Percentiles rank a stretch among this genome's conserved stretches.
Evolutionary conservation across 2,888 invertebrate species (phyloP).

Genomic region (Malachius bipustulatus): DNA sequence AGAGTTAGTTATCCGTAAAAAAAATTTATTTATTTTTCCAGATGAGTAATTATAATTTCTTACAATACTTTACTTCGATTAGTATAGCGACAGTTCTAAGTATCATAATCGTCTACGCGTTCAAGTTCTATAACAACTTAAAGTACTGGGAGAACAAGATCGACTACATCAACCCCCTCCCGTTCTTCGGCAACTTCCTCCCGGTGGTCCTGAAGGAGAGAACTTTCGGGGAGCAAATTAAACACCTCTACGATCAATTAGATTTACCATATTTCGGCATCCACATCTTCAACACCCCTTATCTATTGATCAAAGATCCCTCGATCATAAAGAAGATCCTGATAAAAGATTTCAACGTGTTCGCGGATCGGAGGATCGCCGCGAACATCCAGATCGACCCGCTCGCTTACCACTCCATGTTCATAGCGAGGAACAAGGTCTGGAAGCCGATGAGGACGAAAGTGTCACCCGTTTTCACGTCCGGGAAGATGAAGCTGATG

Average conservation of each 20-base stretch:
- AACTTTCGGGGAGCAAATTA: not conserved
- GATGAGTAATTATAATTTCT: too few relatives aligned
- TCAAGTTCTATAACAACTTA: slow-evolving; percentile 66
- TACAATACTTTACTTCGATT: too few relatives aligned
- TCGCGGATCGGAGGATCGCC: not conserved
- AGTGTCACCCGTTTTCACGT: not conserved
- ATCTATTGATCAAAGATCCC: not conserved
- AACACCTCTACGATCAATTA: not conserved
- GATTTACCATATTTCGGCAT: not conserved
- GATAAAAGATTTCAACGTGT: not conserved
- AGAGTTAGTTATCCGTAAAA: too few relatives aligned
- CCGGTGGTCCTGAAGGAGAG: not conserved
- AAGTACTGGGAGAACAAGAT: slow-evolving; percentile 62
- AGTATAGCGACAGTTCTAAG: too few relatives aligned
- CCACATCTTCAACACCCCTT: not conserved
- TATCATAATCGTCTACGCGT: too few relatives aligned
- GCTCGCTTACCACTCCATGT: not conserved
- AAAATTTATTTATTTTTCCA: too few relatives aligned
- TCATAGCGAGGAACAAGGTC: not conserved
- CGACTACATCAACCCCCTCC: slow-evolving; percentile 26
- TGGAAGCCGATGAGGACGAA: not conserved
- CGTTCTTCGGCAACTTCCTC: not conserved
- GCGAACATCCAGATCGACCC: not conserved
- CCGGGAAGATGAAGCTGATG: slow-evolving; percentile 1
- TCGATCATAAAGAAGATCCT: not conserved